Percentiles rank a stretch among this genome's conserved stretches.
Conservation (phyloP, 1,140 invertebrate genomes). For the Cotesia typhae region DNA sequence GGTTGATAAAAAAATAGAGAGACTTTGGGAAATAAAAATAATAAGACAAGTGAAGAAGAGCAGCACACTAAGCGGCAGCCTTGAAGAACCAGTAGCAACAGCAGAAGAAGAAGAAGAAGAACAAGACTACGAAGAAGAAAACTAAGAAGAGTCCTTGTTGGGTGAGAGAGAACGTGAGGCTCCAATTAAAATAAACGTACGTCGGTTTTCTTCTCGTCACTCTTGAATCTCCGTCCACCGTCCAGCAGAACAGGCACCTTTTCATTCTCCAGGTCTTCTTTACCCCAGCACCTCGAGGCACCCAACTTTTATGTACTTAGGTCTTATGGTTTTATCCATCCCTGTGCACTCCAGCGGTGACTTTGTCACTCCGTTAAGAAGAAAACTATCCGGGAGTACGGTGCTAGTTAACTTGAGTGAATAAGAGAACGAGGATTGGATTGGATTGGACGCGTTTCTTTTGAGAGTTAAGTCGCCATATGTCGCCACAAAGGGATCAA, state of each 20-base stretch:
- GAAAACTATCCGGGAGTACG: not conserved
- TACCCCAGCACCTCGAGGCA: not conserved
- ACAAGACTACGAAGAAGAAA: no score
- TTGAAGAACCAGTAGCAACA: slow-evolving; percentile 3
- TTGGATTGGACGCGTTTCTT: slow-evolving; percentile 20
- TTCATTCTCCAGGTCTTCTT: not conserved
- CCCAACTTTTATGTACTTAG: not conserved
- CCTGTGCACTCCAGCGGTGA: not conserved
- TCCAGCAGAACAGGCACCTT: not conserved
- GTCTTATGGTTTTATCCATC: not conserved
- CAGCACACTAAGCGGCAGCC: slow-evolving; percentile 29
- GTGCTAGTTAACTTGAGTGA: not conserved
- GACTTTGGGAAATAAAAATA: not conserved
- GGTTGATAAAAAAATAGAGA: not conserved
- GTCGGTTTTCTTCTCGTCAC: slow-evolving; percentile 36
- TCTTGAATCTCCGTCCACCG: not conserved
- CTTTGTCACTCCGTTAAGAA: slow-evolving; percentile 2
- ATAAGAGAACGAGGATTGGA: no score
- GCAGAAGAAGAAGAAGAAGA: no score
- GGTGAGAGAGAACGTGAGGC: slow-evolving; percentile 11
- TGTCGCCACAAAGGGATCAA: slow-evolving; percentile 25
- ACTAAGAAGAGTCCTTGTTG: slow-evolving; percentile 19
- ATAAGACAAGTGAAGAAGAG: slow-evolving; percentile 26
- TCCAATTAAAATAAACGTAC: slow-evolving; percentile 40
- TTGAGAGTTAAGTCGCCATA: slow-evolving; percentile 10